Evolutionary conservation across 2,113 vertebrate species (phyloP).

Genomic region (Halichoerus grypus): DNA sequence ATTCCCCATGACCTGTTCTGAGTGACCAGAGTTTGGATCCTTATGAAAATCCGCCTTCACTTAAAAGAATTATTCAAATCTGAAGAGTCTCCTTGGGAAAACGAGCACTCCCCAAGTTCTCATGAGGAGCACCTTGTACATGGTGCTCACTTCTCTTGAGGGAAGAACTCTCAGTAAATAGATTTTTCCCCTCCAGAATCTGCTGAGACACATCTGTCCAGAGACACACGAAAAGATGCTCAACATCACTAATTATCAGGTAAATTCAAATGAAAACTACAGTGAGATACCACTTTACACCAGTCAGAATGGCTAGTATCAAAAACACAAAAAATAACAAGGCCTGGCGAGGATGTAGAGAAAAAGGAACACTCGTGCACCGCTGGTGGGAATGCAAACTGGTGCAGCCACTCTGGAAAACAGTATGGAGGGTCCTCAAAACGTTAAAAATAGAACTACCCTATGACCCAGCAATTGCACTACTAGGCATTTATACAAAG

Average conservation of each 20-base stretch:
- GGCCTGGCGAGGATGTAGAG: not conserved
- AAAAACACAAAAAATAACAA: not conserved
- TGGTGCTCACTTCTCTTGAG: not conserved
- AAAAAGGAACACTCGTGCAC: not conserved
- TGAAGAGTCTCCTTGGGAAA: not conserved
- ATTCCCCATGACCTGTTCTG: not conserved
- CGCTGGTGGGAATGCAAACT: not conserved
- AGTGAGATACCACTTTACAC: not conserved
- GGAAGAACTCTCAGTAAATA: not conserved
- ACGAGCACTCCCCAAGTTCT: not conserved
- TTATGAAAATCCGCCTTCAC: not conserved
- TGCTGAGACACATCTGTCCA: not conserved
- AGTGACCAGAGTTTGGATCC: not conserved
- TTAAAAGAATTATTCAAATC: not conserved
- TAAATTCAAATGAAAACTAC: not conserved
- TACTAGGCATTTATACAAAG: not conserved
- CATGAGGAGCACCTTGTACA: not conserved
- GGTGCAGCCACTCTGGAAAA: not conserved
- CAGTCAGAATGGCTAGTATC: not conserved
- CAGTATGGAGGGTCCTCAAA: not conserved
- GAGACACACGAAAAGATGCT: not conserved
- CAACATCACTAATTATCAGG: not conserved
- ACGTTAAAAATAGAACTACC: not conserved
- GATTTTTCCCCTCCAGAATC: not conserved
- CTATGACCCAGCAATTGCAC: not conserved